Base-by-base conservation (phyloP, 2,797 vertebrate genomes). In the Diplodus puntazzo region DNA sequence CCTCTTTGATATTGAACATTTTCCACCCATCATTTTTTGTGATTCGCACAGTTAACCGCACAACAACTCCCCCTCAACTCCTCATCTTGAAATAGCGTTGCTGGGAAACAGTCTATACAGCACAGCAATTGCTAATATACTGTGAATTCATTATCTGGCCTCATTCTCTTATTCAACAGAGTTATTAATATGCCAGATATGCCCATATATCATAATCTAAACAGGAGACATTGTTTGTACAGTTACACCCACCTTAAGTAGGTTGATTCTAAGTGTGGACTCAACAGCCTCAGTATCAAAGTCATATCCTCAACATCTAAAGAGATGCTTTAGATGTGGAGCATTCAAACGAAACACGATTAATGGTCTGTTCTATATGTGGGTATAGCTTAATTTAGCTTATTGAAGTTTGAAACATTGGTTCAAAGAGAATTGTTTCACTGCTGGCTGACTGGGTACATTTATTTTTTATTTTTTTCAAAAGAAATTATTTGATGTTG, bases 21-120 rank as follows among this genome's bases (percentile, higher is more conserved):
- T 23, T 17, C 23, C 11, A 50, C 27, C 45, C 64, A 59, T 75
- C 1, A 21, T 77, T 69, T 34, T 68, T 23, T 66, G 21, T 62
- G 46, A 71, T 42, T 65, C 0, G 5, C 17, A 50, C 25, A 64
- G 53, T 73, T 69, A 21, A 73, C 21, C 5, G 2, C 39, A 69
- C 46, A 69, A 70, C 61, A 75, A 58, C 64, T 70, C 69, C 75
- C 54, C 49, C 58, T 76, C 54, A 48, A 43, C 58, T 64, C 42
- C 57, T 83, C 46, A 58, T 69, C 27, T 34, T 69, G 21, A 71
- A 75, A 65, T 63, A 69, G 45, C 1, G 20, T 73, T 75, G 80
- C 80, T 68, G 27, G 52, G 77, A 68, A 82, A 86, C 69, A 39
- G 68, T 45, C 18, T 52, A 49, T 67, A 62, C 8, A 55, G 54